These are phyloP conservation scores for Mus pahari DNA, from an alignment of 2,113 vertebrate species.

Conservation along the genomic window DNA sequence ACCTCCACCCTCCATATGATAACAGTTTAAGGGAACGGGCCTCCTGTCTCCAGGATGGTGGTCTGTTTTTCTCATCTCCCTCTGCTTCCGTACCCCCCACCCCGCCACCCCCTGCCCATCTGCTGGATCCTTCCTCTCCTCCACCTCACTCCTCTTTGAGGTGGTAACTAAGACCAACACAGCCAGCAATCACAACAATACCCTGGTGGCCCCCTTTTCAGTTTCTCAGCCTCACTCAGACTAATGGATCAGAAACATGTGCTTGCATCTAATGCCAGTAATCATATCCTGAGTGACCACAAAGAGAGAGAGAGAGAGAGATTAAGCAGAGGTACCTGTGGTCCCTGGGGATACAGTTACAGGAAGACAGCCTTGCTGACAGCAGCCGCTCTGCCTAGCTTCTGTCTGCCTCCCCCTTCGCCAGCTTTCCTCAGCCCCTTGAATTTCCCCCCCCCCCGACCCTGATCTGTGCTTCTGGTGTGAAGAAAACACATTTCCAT, in stretches of 20 bases:
- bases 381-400: constrained; percentile 16
- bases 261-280: constrained; percentile 80
- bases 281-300: constrained; percentile 80
- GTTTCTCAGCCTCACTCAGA: constrained; percentile 76
- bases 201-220: constrained; percentile 69
- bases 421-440: constrained; percentile 23
- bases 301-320: constrained; percentile 14
- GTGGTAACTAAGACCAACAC: constrained; percentile 72
- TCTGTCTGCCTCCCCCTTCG: background rate
- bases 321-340: constrained; percentile 64
- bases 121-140: constrained; percentile 57
- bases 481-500: background rate
- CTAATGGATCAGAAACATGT: constrained; percentile 78
- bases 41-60: constrained; percentile 67
- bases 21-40: constrained; percentile 82
- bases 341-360: constrained; percentile 65
- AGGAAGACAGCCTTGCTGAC: constrained; percentile 78
- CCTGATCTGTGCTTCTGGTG: background rate
- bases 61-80: constrained; percentile 56
- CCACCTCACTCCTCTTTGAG: constrained; percentile 71
- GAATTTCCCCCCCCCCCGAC: background rate
- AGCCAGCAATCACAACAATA: constrained; percentile 55
- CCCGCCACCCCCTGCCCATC: constrained; percentile 48
- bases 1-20: constrained; percentile 67
- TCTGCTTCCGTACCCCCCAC: constrained; percentile 67